Base-by-base conservation (phyloP, 2,888 invertebrate species). In the Drosophila engyochracea region DNA sequence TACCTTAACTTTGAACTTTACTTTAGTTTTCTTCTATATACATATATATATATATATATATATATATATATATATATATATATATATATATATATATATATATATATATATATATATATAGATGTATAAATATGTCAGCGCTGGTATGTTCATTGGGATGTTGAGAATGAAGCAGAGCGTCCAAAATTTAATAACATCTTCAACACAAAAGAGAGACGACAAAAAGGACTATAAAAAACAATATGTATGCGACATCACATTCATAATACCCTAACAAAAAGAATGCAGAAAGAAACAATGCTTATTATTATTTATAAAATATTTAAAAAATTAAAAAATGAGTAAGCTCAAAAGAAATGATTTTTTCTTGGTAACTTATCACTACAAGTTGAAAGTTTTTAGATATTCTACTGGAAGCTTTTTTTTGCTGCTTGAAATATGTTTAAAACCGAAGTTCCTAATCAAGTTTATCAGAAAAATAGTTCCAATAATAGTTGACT, bases 121-220 rank as follows among this genome's bases (percentile, higher is more conserved):
- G 31, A 16, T 67, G 28, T 62, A 37, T 68, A 49, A 19, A 37
- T 37, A 69, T 51, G 33, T 44, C 28, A 7, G 51, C 52, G 51
- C 22, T 33, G n/a, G 61, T 35, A 16, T 55, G 51, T 53, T 35
- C 16, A 30, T 61, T 14, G n/a, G 12, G 47, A 9, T 25, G 33
- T 16, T 22, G 52, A 39, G 37, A 41, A 31, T 37, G 44, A 59
- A 33, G 53, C 66, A 60, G 63, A 58, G 73, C 72, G 66, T 79
- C 68, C 70, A 82, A 90, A 90, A 89, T 82, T 76, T 89, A 90
- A 87, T 89, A 89, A 89, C 70, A 87, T 63, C 49, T 64, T 54
- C 49, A 55, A 60, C 74, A 73, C 77, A 79, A 85, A 71, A 70
- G 64, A 64, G 31, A 76, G 70, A 51, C 73, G 81, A 73, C 69